Evolutionary conservation across 2,888 invertebrate genomes (phyloP).

Genomic region (Agrenia bidenticulata): DNA sequence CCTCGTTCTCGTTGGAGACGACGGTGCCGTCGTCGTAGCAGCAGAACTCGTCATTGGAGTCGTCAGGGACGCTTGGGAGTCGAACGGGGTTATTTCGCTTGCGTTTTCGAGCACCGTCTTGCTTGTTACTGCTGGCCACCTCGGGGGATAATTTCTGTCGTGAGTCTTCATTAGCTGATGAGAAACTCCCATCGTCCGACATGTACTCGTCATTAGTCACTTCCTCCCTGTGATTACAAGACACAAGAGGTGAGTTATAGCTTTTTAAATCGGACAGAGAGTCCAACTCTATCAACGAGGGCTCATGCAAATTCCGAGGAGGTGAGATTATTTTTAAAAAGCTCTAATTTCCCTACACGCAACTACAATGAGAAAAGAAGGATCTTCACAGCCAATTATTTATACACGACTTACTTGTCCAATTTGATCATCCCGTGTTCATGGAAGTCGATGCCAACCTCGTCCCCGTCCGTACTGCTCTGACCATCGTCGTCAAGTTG

Average conservation of each 20-base stretch:
- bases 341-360: no score
- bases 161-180: constrained; percentile 16
- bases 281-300: no score
- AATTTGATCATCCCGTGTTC: constrained; percentile 35
- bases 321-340: no score
- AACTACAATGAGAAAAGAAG: no score
- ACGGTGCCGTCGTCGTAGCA: constrained; percentile 53
- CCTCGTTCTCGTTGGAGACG: constrained; percentile 38
- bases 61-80: constrained; percentile 53
- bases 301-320: not conserved
- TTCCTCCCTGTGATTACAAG: constrained; percentile 10
- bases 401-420: constrained; percentile 33
- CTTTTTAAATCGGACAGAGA: no score
- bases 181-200: constrained; percentile 20
- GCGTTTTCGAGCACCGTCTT: constrained; percentile 46
- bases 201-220: constrained; percentile 11
- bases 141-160: constrained; percentile 11
- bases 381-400: not conserved
- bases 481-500: constrained; percentile 51
- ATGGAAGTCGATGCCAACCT: constrained; percentile 36
- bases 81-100: constrained; percentile 50
- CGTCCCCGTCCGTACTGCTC: constrained; percentile 56
- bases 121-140: not conserved
- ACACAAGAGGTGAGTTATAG: not conserved
- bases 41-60: constrained; percentile 53